phyloP scores from a whole-genome alignment of 1,140 invertebrate genomes.

The Pseudomyrmex gracilis region DNA sequence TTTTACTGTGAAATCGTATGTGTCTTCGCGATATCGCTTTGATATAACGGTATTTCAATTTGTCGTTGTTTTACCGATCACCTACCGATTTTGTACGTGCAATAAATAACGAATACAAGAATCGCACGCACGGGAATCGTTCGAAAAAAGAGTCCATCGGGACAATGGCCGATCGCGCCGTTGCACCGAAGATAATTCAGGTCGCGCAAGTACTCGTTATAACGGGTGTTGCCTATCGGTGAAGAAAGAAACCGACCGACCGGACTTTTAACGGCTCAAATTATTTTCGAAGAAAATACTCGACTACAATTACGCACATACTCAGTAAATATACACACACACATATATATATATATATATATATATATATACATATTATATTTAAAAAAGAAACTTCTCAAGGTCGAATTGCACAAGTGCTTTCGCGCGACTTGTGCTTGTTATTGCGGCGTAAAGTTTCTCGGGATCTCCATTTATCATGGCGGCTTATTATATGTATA shows the following conservation, averaged over 20 bases:
- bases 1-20: neutral
- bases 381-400: constrained; percentile 6
- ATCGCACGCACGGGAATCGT: constrained; percentile 37
- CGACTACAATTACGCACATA: neutral
- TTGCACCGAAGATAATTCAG: constrained; percentile 71
- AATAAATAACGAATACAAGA: constrained; percentile 57
- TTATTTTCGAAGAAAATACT: constrained; percentile 25
- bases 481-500: constrained; percentile 23
- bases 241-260: constrained; percentile 31
- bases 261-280: constrained; percentile 29
- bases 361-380: too few species aligned
- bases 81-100: constrained; percentile 25
- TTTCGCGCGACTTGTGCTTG: neutral
- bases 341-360: too few species aligned
- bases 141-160: constrained; percentile 60
- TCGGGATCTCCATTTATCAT: constrained; percentile 52
- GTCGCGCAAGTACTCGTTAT: constrained; percentile 55
- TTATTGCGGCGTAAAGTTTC: constrained; percentile 40
- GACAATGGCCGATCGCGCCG: constrained; percentile 64
- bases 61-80: too few species aligned
- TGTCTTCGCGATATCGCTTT: neutral
- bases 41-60: too few species aligned
- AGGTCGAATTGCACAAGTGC: constrained; percentile 47
- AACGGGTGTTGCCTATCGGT: constrained; percentile 45
- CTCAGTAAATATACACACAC: too few species aligned